Evolutionary conservation across 2,113 vertebrate genomes (phyloP), one percentile per base, ranked within the genome.

Genomic region (Erpornis zantholeuca): DNA sequence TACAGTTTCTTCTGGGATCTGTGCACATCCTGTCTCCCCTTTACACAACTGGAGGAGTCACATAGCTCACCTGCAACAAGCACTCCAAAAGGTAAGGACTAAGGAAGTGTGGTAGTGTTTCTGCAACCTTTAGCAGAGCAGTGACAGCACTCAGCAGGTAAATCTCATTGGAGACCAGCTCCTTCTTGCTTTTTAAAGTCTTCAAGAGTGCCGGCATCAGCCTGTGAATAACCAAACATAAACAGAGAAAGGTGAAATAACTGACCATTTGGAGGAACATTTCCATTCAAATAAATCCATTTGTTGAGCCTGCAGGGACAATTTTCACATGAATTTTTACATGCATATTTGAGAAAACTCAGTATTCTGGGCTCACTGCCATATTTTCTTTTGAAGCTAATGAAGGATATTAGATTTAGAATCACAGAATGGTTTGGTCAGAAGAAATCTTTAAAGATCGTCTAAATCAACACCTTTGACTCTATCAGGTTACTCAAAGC

Each of bases 71-170:
- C 99, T 99, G 99, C 13, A 90, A 66, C 52, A 98, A 91, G 36
- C 96, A 92, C 31, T 98, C 98, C 82, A 98, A 96, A 61, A 99
- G 98, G 88, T 99, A 99, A 15, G 99, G 99, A 97, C 99, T 99
- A 80, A 99, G 98, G 97, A 99, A 99, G 94, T 99, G 98, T 0
- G 99, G 98, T 45, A 99, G 97, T 0, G 99, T 99, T 96, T 99
- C 99, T 0, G 98, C 87, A n/a, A 99, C 98, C 27, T 98, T 98
- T 75, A 99, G 98, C 28, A 99, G 97, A 42, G 99, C 98, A 3
- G 99, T 99, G 92, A 99, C 88, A 0, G 98, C 98, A 20, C 99
- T 99, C 95, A 99, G 98, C 94, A 99, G 97, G 86, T 99, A 99
- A 77, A 99, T 97, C 90, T 99, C 99, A 16, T 97, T 98, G 65